Conservation (phyloP, 1,140 invertebrate genomes). For the Calliopsis andreniformis region DNA sequence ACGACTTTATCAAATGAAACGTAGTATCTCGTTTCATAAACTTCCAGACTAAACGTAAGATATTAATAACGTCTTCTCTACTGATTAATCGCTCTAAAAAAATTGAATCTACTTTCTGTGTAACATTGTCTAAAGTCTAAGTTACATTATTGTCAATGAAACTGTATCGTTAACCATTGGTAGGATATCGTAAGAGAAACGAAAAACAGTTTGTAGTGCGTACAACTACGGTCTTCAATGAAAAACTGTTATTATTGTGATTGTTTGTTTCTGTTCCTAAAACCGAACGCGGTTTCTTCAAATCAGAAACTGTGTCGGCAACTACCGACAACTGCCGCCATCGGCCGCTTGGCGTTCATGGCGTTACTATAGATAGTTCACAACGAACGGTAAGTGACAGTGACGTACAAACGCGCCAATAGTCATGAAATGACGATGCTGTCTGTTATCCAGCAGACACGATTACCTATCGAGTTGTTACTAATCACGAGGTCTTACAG, state of each 20-base stretch:
- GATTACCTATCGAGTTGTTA: slow-evolving; percentile 70
- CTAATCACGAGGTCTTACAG: slow-evolving; percentile 72
- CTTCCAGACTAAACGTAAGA: not conserved
- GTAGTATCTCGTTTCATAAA: slow-evolving; percentile 44
- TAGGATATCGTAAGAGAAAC: too few relatives aligned
- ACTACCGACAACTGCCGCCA: not conserved
- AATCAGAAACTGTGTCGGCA: slow-evolving; percentile 22
- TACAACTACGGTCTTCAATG: not conserved
- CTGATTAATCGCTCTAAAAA: not conserved
- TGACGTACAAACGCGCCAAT: slow-evolving; percentile 7
- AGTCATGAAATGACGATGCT: slow-evolving; percentile 33
- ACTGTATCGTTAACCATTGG: not conserved
- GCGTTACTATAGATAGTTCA: slow-evolving; percentile 11
- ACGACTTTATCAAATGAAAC: slow-evolving; percentile 29
- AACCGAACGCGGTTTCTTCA: slow-evolving; percentile 36
- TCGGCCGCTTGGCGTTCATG: slow-evolving; percentile 15
- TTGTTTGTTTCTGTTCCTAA: too few relatives aligned
- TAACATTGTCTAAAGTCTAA: not conserved
- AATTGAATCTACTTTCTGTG: not conserved
- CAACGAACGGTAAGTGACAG: slow-evolving; percentile 35
- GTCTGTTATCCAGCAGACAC: slow-evolving; percentile 49
- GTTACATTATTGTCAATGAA: not conserved
- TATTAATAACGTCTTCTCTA: slow-evolving; percentile 1
- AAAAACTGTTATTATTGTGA: not conserved
- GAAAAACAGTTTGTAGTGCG: slow-evolving; percentile 1